Base-by-base conservation (phyloP, 2,113 vertebrate species). In the Syrmaticus mikado region DNA sequence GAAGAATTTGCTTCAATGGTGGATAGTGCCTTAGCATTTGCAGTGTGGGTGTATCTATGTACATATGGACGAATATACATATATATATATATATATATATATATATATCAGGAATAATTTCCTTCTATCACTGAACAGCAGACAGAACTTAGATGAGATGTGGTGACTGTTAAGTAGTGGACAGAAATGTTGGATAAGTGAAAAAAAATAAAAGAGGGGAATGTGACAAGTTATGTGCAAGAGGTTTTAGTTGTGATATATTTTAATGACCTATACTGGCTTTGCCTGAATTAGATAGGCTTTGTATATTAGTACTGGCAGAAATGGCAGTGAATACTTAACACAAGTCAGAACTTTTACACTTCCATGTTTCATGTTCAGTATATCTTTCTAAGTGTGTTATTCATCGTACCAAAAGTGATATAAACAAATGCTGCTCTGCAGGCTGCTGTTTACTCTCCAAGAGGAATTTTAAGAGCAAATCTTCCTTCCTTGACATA, bases 381-480 rank as follows among this genome's bases (percentile, higher is more conserved):
- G 4, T 93, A 91, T 93, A 94, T 97, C 93, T 96, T 94, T 96
- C 70, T n/a, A 68, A 95, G 94, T 95, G 87, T 73, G 89, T 95
- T 97, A 90, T 96, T 96, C 89, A 83, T 97, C 25, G 48, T 87
- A 58, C 84, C 85, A 67, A 83, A 95, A 93, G 92, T 64, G 87
- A 93, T 85, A 95, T 94, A 95, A 97, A 96, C 94, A 94, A 94
- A 94, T 73, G 65, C 85, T 92, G 92, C 82, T 94, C 91, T 92
- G 84, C 80, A 88, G 87, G 82, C 94, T 94, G 92, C 94, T 94
- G 81, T 92, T 95, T 96, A 94, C 89, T 95, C 75, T 94, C 95
- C 82, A 93, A 95, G 95, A 91, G 93, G 93, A 80, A 73, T 92
- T 96, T 96, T 96, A 94, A 95, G 92, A 94, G 85, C 87, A 89